Evolutionary conservation across 2,888 invertebrate species (phyloP).

Genomic region (Ethmia dodecea): DNA sequence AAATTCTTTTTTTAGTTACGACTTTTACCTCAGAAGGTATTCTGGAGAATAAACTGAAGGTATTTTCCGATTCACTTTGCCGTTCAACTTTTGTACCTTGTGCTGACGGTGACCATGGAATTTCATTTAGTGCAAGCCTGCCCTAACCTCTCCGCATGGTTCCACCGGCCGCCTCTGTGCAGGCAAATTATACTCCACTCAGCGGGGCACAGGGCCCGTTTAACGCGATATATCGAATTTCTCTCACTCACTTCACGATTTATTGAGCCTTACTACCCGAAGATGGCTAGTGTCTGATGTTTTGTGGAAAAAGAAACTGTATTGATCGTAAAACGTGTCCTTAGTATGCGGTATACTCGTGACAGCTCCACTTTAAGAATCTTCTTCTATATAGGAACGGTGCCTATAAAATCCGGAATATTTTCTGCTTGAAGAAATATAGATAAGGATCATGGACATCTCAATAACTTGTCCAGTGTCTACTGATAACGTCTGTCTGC

Average conservation of each 20-base stretch:
- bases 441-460: no score
- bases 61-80: conserved; percentile 20
- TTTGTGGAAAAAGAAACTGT: no score
- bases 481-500: no score
- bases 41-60: conserved; percentile 13
- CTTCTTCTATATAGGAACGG: no score
- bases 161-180: conserved; percentile 21
- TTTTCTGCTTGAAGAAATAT: no score
- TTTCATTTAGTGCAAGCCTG: conserved; percentile 28
- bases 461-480: no score
- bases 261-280: conserved; percentile 28
- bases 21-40: no score
- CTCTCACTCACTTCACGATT: conserved; percentile 47
- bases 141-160: conserved; percentile 30
- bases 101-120: conserved; percentile 22
- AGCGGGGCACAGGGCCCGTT: conserved; percentile 46
- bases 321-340: no score
- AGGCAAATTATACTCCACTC: conserved; percentile 57
- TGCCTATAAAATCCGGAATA: no score
- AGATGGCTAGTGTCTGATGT: conserved; percentile 19
- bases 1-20: no score
- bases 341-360: no score
- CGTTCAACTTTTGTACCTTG: conserved; percentile 12
- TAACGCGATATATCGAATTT: conserved; percentile 53
- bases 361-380: no score